Percentiles rank a stretch among this genome's conserved stretches.
phyloP scores from a whole-genome alignment of 2,113 vertebrate genomes.

The Polypterus senegalus region DNA sequence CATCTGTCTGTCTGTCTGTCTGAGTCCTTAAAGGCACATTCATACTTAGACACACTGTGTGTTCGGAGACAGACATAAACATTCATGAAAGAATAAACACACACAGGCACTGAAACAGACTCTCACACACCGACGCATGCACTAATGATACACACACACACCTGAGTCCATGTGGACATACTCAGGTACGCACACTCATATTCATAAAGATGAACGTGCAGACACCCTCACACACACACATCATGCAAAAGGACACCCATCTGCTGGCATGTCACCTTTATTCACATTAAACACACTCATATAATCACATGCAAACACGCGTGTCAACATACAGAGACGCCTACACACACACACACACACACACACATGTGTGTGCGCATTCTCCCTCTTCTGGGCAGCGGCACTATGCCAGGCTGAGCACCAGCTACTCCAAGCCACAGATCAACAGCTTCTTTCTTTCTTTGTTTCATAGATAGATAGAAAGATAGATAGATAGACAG shows the following conservation, averaged over 20 bases:
- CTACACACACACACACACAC: conserved; percentile 22
- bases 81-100: conserved; percentile 25
- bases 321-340: conserved; percentile 26
- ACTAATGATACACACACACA: neutral
- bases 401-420: no score
- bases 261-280: conserved; percentile 40
- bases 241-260: conserved; percentile 26
- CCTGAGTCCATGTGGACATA: no score
- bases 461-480: no score
- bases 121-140: conserved; percentile 5
- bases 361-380: no score
- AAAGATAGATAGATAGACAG: no score
- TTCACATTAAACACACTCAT: conserved; percentile 34
- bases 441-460: no score
- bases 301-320: conserved; percentile 26
- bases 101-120: conserved; percentile 31
- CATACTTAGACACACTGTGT: conserved; percentile 36
- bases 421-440: no score
- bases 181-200: neutral
- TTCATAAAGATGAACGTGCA: conserved; percentile 10
- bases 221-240: conserved; percentile 32
- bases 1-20: conserved; percentile 19
- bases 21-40: conserved; percentile 28
- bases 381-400: neutral
- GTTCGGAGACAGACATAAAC: conserved; percentile 24